These are phyloP conservation scores for Gracilinanus agilis DNA, from an alignment of 2,113 vertebrate genomes.

Conservation along the genomic window DNA sequence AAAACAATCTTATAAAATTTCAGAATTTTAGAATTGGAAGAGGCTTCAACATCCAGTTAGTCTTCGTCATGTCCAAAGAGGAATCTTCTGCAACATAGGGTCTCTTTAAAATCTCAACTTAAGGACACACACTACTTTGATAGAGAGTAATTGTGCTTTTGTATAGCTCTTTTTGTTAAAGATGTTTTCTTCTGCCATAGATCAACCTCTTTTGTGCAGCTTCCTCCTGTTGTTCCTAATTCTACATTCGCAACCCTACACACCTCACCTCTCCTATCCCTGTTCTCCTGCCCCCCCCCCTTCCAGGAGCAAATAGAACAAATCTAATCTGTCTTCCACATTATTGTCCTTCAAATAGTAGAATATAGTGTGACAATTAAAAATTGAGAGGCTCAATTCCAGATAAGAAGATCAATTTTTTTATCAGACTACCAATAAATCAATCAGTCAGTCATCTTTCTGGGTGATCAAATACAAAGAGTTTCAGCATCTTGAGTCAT, in stretches of 20 bases:
- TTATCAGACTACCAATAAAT: no score
- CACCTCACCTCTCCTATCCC: neutral
- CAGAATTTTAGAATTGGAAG: neutral
- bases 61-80: neutral
- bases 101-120: neutral
- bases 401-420: no score
- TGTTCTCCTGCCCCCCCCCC: neutral
- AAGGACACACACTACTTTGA: neutral
- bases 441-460: no score
- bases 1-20: neutral
- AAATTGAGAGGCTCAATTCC: no score
- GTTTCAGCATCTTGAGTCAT: no score
- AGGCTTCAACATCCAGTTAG: neutral
- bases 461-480: no score
- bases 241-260: neutral
- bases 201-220: neutral
- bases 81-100: neutral
- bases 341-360: neutral
- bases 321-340: neutral
- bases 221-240: neutral
- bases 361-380: neutral
- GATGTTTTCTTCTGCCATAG: neutral
- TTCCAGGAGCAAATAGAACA: neutral
- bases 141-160: neutral
- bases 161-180: neutral